Percentiles rank a stretch among this genome's conserved stretches.
These are phyloP conservation scores for Actinostola sp. DNA, from an alignment of 92 coral and sea anemone species.

Conservation along the genomic window DNA sequence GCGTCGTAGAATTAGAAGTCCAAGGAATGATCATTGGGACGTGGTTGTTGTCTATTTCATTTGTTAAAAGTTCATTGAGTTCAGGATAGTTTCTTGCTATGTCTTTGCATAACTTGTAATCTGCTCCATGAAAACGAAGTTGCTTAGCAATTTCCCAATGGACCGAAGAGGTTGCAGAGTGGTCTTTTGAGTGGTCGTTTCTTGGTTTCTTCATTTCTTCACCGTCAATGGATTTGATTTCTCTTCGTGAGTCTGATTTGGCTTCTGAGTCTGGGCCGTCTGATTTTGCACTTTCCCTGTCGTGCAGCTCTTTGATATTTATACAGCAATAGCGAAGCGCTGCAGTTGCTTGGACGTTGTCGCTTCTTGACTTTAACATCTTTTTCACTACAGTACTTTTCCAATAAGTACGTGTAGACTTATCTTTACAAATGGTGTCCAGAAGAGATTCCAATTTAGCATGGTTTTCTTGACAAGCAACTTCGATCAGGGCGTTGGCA, in stretches of 20 bases:
- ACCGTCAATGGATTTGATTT: too few species aligned
- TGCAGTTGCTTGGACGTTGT: too few species aligned
- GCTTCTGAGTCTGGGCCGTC: background rate
- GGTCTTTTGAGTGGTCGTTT: background rate
- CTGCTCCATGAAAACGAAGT: conserved; percentile 14
- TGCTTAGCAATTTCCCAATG: conserved; percentile 6
- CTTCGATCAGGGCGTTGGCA: background rate
- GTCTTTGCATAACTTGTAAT: conserved; percentile 6
- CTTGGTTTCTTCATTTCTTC: background rate
- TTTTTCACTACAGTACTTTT: conserved; percentile 1
- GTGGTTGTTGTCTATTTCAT: background rate
- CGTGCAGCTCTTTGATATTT: background rate
- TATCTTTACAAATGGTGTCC: conserved; percentile 20
- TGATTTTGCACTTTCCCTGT: too few species aligned
- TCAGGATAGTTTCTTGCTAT: background rate
- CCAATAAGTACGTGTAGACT: background rate
- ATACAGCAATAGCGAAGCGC: background rate
- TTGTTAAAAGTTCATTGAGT: background rate
- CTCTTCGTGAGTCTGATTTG: too few species aligned
- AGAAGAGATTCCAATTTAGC: background rate
- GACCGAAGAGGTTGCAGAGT: background rate
- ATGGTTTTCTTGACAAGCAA: background rate
- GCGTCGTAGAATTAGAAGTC: conserved; percentile 3
- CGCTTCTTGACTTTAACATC: background rate
- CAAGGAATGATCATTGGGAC: conserved; percentile 13